Evolutionary conservation across 2,888 invertebrate genomes (phyloP).

Genomic region (Chironomus tentans): DNA sequence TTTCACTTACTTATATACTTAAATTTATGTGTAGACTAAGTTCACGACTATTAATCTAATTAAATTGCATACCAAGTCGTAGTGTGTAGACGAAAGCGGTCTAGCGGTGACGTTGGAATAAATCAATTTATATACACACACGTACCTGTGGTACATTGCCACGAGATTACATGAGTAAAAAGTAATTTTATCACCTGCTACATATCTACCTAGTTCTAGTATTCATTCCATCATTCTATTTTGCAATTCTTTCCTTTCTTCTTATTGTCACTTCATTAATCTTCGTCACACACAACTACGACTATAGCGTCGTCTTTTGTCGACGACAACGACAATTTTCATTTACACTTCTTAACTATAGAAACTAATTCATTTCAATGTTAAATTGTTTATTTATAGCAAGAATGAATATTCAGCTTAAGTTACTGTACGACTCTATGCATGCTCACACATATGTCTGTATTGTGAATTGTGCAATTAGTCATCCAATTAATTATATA

Average conservation of each 20-base stretch:
- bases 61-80: conserved; percentile 4
- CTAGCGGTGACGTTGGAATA: background rate
- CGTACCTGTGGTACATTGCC: too few relatives aligned
- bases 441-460: background rate
- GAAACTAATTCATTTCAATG: conserved; percentile 1
- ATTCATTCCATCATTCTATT: background rate
- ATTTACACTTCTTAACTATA: background rate
- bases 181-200: background rate
- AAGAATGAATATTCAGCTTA: too few relatives aligned
- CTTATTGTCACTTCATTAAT: conserved; percentile 24
- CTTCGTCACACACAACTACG: conserved; percentile 9
- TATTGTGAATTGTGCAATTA: conserved; percentile 11
- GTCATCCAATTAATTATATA: conserved; percentile 23
- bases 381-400: conserved; percentile 17
- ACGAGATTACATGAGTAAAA: too few relatives aligned
- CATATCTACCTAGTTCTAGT: background rate
- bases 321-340: background rate
- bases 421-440: too few relatives aligned
- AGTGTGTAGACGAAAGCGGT: background rate
- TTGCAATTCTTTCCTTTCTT: background rate
- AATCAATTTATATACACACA: background rate
- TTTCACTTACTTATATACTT: too few relatives aligned
- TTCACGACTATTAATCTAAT: conserved; percentile 10
- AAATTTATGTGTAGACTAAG: background rate
- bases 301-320: background rate